A percentile compares a stretch with the other conserved stretches of the same genome.
phyloP scores from a whole-genome alignment of 2,888 invertebrate species.

The Acronicta alni region DNA sequence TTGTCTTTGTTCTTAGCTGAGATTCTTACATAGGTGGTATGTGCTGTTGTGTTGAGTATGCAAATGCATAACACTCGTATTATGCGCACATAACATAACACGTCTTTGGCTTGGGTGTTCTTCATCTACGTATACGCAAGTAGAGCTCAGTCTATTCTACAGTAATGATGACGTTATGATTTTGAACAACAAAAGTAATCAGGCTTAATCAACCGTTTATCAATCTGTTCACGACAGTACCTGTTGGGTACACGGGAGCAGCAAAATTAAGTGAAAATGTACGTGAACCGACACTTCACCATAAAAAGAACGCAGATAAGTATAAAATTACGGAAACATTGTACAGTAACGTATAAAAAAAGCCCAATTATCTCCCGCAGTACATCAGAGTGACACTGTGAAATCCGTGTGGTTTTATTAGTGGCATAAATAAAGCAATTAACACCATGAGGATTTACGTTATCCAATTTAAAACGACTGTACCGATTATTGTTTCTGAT shows the following conservation, averaged over 20 bases:
- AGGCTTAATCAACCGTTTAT: conserved; percentile 46
- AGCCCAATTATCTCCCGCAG: conserved; percentile 59
- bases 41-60: conserved; percentile 13
- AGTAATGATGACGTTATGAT: conserved; percentile 28
- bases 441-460: conserved; percentile 65
- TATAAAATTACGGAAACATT: conserved; percentile 65
- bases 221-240: conserved; percentile 51
- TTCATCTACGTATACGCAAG: background rate
- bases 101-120: conserved; percentile 17
- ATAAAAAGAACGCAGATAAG: conserved; percentile 64
- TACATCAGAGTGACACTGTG: conserved; percentile 58
- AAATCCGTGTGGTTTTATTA: conserved; percentile 69
- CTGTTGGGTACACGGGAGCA: conserved; percentile 50
- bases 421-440: conserved; percentile 68
- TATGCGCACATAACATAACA: conserved; percentile 18
- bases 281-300: conserved; percentile 60
- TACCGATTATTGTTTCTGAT: conserved; percentile 60
- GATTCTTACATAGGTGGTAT: background rate
- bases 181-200: conserved; percentile 46
- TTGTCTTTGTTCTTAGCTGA: conserved; percentile 29
- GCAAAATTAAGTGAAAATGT: conserved; percentile 50
- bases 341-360: conserved; percentile 65
- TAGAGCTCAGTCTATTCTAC: conserved; percentile 14
- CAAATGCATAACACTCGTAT: conserved; percentile 21
- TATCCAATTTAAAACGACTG: conserved; percentile 61